Base-by-base conservation (phyloP, 2,113 vertebrate genomes). In the Felis chaus region DNA sequence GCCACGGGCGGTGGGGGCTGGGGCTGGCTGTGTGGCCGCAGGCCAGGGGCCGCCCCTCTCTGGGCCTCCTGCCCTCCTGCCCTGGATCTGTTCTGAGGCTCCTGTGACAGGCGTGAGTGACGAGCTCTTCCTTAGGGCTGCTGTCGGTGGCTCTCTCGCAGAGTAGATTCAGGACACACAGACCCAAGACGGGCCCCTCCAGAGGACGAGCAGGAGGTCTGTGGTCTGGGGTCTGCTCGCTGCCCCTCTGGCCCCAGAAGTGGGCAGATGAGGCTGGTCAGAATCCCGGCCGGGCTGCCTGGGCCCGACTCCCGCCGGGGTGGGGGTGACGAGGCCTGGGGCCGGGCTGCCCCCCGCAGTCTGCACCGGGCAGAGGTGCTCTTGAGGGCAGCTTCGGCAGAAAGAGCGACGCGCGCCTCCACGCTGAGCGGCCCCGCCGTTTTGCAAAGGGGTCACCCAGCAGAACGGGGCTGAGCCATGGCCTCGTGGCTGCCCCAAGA, bases 401-500 rank as follows among this genome's bases (percentile, higher is more conserved):
- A 16, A 16, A 10, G 15, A 25, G 9, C 41, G 1, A 0, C 0
- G 12, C 55, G 5, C 1, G 16, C 0, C 0, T 11, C 92, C 39
- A 25, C 0, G 4, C 14, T 0, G 55, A 16, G 65, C 4, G 0
- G 12, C 78, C 45, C 9, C 5, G n/a, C 27, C 29, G 9, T 4
- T 4, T 3, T 3, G 55, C 14, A 31, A 21, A 25, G 36, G 0
- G 4, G 0, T 68, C 4, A 7, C 33, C 15, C 14, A 4, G 27
- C 3, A 14, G 27, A 25, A 7, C 1, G 0, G 18, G 4, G 45
- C 29, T 19, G 33, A 1, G 76, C 71, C 55, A 21, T 2, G 3
- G 10, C 8, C 8, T 0, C 0, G 4, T 7, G 29, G 18, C 53
- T 7, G 7, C 13, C 1, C 0, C 0, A 7, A 15, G 63, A n/a